A percentile compares a stretch with the other conserved stretches of the same genome.
Conservation (phyloP, 2,888 invertebrate genomes). For the Eupeodes luniger region DNA sequence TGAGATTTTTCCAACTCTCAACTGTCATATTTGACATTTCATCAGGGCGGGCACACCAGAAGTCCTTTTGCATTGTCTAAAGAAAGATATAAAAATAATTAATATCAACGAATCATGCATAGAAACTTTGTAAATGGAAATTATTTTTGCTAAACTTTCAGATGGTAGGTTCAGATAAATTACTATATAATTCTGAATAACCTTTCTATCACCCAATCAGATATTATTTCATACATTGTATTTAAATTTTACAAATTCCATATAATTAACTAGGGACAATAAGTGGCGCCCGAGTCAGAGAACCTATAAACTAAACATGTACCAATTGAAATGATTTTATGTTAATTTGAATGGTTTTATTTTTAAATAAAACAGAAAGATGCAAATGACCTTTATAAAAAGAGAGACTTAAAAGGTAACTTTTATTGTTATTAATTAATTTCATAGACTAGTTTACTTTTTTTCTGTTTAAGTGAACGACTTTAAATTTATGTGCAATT, state of each 20-base stretch:
- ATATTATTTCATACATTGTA: background rate
- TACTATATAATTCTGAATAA: too few species aligned
- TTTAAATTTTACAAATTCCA: background rate
- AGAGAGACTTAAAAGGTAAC: background rate
- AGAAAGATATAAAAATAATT: background rate
- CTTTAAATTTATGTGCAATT: background rate
- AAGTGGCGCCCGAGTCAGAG: conserved; percentile 1
- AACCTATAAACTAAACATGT: too few species aligned
- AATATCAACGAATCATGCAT: background rate
- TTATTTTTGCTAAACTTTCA: too few species aligned
- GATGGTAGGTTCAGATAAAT: too few species aligned
- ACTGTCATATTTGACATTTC: conserved; percentile 82
- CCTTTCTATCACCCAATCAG: background rate
- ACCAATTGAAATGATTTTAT: background rate
- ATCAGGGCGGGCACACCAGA: conserved; percentile 86
- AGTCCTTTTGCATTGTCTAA: conserved; percentile 85
- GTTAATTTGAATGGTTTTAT: background rate
- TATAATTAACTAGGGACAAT: background rate
- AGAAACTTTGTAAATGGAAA: too few species aligned
- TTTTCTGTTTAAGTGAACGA: background rate
- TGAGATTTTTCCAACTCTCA: conserved; percentile 85
- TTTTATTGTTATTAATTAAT: background rate
- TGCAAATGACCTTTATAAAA: background rate
- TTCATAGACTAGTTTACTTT: background rate
- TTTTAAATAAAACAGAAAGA: background rate